Conservation (phyloP, 2,113 vertebrate species). For the Pholis gunnellus region DNA sequence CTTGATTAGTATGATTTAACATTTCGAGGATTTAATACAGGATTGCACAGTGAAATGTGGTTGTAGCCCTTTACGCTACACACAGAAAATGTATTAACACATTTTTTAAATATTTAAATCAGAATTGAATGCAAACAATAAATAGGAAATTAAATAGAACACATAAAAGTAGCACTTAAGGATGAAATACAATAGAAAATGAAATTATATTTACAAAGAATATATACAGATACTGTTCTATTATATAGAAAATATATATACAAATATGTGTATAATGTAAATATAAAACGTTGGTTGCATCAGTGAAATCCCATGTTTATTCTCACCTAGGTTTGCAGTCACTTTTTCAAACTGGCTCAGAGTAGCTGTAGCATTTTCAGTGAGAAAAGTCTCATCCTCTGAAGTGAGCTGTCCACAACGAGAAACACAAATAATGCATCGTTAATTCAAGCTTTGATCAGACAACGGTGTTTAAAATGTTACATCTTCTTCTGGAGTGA, state of each 20-base stretch:
- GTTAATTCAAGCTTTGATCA: background rate
- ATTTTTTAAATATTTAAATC: background rate
- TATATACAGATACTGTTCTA: background rate
- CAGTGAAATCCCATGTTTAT: background rate
- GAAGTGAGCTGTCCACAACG: slow-evolving; percentile 85
- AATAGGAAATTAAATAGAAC: background rate
- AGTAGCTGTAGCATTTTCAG: slow-evolving; percentile 89
- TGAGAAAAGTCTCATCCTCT: slow-evolving; percentile 92
- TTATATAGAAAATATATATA: background rate
- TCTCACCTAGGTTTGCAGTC: slow-evolving; percentile 90
- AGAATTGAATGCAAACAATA: background rate
- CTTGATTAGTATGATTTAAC: background rate
- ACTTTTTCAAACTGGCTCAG: slow-evolving; percentile 98
- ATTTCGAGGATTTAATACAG: background rate
- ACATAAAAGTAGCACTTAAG: background rate
- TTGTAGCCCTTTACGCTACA: background rate
- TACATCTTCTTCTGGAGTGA: background rate
- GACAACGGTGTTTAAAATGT: background rate
- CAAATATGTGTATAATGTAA: background rate
- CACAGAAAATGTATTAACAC: background rate
- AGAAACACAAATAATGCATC: background rate
- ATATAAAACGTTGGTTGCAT: background rate
- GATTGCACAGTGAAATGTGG: background rate
- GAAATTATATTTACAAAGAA: background rate
- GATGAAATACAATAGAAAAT: background rate